Conservation (phyloP, 2,113 vertebrate genomes). For the Pleuronectes platessa region DNA sequence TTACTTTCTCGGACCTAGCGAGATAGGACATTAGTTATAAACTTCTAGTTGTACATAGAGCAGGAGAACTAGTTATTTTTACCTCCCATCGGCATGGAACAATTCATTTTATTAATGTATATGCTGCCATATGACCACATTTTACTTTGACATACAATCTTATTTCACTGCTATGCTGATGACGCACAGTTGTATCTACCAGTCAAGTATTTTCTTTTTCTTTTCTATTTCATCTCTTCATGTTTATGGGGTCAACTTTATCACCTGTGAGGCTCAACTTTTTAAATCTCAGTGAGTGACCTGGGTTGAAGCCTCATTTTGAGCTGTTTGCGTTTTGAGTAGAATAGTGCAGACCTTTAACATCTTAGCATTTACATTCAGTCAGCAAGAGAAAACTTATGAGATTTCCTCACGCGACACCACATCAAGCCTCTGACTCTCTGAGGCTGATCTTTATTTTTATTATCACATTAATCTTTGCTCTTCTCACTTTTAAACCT, state of each 20-base stretch:
- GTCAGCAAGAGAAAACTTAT: not conserved
- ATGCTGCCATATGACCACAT: not conserved
- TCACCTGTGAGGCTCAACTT: not conserved
- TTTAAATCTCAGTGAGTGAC: not conserved
- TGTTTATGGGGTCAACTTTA: too few species aligned
- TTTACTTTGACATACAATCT: not conserved
- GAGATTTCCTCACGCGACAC: not conserved
- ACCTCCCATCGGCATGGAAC: too few species aligned
- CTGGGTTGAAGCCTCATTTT: not conserved
- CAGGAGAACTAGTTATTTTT: not conserved
- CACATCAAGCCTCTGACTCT: conserved; percentile 1
- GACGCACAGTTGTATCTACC: too few species aligned
- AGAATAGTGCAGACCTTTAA: not conserved
- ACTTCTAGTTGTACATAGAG: not conserved
- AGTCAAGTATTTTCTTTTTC: too few species aligned
- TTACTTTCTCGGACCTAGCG: too few species aligned
- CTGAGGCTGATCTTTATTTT: not conserved
- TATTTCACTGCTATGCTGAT: not conserved
- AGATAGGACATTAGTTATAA: too few species aligned
- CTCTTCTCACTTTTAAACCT: not conserved
- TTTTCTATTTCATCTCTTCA: too few species aligned
- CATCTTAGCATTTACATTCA: not conserved
- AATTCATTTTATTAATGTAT: not conserved
- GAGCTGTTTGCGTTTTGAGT: not conserved
- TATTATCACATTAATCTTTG: conserved; percentile 17